Base-by-base conservation (phyloP, 1,140 invertebrate genomes). In the Hyles vespertilio region DNA sequence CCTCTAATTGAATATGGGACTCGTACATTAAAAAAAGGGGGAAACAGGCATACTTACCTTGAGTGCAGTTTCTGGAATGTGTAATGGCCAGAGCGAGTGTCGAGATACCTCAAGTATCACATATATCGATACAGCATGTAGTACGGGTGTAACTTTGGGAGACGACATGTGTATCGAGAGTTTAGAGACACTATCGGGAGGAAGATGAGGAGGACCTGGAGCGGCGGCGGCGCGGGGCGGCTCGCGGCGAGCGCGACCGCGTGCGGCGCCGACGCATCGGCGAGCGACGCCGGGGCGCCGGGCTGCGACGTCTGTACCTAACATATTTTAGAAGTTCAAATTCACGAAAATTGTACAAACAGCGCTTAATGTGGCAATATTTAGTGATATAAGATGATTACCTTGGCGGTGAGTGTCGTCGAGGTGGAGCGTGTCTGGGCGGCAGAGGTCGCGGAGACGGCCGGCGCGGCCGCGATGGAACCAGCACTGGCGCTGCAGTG, bases 401-500 rank as follows among this genome's bases (percentile, higher is more conserved):
- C 73, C 73, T 58, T 10, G 91, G 89, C 5, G 93, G 93, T 7
- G 92, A 92, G 72, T 93, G 91, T 79, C 93, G 90, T 5, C 93
- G 89, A 9, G 90, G 91, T 2, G 90, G 91, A 7, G 90, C 91
- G 7, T 90, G 89, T 9, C 92, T 84, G 63, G 92, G 88, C 66
- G 92, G 89, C 62, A 92, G 91, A 40, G 91, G 90, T 7, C 92
- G 91, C 32, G 93, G 91, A 58, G 93, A 92, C 12, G 93, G 88
- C 5, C 94, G 91, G 45, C 93, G 91, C 6, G 92, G 92, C 34
- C 94, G 91, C 69, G 95, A 94, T 40, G 94, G 95, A 55, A 96
- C 89, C 65, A 98, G 90, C 48, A 98, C 96, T 32, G 97, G 96
- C 46, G 96, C 96, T 43, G 96, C 97, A 32, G 96, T 97, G 49